Base-by-base conservation (phyloP, 1,140 invertebrate species). In the Epicauta chinensis region DNA sequence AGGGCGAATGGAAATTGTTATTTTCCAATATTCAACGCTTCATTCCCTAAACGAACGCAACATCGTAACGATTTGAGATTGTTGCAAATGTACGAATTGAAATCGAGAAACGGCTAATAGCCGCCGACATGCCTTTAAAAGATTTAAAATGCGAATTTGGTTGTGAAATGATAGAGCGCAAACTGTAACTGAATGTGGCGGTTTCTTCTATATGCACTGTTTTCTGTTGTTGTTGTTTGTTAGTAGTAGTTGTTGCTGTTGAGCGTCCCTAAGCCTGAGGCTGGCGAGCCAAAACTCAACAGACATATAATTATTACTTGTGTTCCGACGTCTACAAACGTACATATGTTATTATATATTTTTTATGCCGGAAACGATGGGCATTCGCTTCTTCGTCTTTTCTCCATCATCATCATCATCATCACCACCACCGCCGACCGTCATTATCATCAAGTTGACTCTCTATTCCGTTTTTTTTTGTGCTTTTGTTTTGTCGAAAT, bases 221-320 rank as follows among this genome's bases (percentile, higher is more conserved):
- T 34, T 34, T 34, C n/a, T 34, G 32, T 34, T 34, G 32, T 11
- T 12, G 31, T 34, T 34, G 32, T 34, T 30, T 34, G 32, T 34
- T 34, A 12, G 32, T 34, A 10, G 10, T 11, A n/a, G 32, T 34
- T 11, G 10, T n/a, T 34, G 32, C n/a, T 10, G 32, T n/a, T 34
- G 32, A 51, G 58, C n/a, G n/a, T 56, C 62, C 56, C 51, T 50
- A 51, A 55, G 53, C 50, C 44, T 35, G 36, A 34, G 48, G 48
- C 57, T 55, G 49, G 40, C 44, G 53, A 53, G 38, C 46, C 51
- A 45, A 23, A 23, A 59, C 58, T 56, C 50, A 55, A 53, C 62
- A 64, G 60, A 59, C 62, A 53, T 56, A 58, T 64, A 64, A 64
- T 64, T 64, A 64, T 58, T 61, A 61, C 60, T 62, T 64, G 52